Base-by-base conservation (phyloP, 2,797 vertebrate genomes). In the Capromys pilorides region DNA sequence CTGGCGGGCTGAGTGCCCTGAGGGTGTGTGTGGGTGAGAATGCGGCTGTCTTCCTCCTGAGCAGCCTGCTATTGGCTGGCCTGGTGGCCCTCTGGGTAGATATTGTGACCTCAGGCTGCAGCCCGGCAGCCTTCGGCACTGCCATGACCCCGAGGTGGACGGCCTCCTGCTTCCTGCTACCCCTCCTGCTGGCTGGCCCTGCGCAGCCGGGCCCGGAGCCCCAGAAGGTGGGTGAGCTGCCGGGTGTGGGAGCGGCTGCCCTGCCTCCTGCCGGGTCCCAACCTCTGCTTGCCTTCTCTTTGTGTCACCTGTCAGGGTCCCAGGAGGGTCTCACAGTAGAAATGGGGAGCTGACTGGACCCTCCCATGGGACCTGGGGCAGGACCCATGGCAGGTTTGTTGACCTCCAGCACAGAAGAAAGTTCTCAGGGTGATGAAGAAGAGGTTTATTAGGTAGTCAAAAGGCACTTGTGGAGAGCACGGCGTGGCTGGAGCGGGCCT, bases 211-310 rank as follows among this genome's bases (percentile, higher is more conserved):
- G 31, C 2, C 10, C 77, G 59, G 73, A 28, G 24, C 26, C 10
- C 0, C 88, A 91, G 22, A 97, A 95, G 94, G 96, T 97, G 78
- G 93, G 96, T 54, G 78, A 73, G 51, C 0, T 0, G 11, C 0
- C 4, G 14, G 24, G 26, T 8, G 31, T 31, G 39, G 61, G 18
- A 7, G 3, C 33, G 26, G 45, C 6, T 80, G 22, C 21, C 33
- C 33, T 4, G 54, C 8, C 14, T 71, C 86, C n/a, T 54, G 18
- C 3, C 36, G 66, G 69, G 84, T 33, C 57, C 41, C 6, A 1
- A 7, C 57, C 18, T 81, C 12, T 39, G 31, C n/a, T 86, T 64
- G 31, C 64, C 61, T 81, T 33, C 31, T 59, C 33, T 2, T 77
- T 61, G 57, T 0, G 0, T 16, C 41, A 18, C 41, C 73, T 77